A percentile compares a stretch with the other conserved stretches of the same genome.
phyloP scores from a whole-genome alignment of 2,888 invertebrate genomes.

The Copidosoma aretas region DNA sequence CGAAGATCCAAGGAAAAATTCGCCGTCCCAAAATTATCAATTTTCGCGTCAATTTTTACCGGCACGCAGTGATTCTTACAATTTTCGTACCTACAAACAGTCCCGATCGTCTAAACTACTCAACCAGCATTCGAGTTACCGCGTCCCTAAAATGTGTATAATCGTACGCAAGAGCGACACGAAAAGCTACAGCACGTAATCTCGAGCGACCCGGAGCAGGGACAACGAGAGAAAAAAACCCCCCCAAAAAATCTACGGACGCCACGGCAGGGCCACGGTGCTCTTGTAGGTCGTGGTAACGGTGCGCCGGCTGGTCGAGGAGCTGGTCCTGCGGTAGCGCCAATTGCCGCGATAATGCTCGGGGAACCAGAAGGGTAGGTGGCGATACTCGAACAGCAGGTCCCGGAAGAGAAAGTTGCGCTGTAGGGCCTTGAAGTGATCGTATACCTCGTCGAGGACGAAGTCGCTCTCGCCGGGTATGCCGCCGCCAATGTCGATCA shows the following conservation, averaged over 20 bases:
- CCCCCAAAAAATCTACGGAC: no score
- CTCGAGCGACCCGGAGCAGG: no score
- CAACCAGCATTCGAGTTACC: no score
- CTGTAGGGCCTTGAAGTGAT: constrained; percentile 28
- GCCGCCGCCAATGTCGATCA: constrained; percentile 70
- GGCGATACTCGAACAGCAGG: constrained; percentile 38
- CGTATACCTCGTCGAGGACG: constrained; percentile 61
- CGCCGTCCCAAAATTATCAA: no score
- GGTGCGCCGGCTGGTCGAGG: constrained; percentile 25
- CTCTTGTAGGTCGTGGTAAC: constrained; percentile 24
- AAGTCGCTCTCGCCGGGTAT: constrained; percentile 64
- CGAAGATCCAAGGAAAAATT: no score
- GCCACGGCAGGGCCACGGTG: constrained; percentile 36
- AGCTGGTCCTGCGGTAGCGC: constrained; percentile 16
- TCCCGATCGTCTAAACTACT: no score
- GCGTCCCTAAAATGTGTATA: no score
- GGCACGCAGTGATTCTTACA: no score
- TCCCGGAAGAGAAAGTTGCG: constrained; percentile 35
- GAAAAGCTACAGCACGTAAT: no score
- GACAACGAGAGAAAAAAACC: background rate
- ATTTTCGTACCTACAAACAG: no score
- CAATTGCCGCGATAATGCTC: constrained; percentile 36
- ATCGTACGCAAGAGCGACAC: no score
- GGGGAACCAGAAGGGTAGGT: constrained; percentile 38
- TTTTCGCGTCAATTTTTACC: no score